Evolutionary conservation across 2,797 vertebrate genomes (phyloP).

Genomic region (Alca torda): DNA sequence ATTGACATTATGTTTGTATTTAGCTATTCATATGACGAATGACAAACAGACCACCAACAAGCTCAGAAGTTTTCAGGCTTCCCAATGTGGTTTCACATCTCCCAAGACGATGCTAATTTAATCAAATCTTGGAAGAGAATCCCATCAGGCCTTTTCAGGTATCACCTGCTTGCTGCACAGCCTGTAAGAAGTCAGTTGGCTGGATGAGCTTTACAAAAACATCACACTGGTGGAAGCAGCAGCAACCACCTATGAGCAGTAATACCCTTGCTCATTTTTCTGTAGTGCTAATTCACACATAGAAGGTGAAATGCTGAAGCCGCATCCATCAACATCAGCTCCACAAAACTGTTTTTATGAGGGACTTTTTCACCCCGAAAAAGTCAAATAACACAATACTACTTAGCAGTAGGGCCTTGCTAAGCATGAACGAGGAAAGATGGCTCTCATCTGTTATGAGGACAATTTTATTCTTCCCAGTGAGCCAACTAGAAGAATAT

Average conservation of each 20-base stretch:
- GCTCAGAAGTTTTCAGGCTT: neutral
- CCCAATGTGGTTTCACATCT: neutral
- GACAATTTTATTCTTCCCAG: neutral
- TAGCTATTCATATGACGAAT: neutral
- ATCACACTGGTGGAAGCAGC: neutral
- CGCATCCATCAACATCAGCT: neutral
- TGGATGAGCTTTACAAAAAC: neutral
- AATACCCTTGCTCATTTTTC: neutral
- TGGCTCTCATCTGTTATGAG: neutral
- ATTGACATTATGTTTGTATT: neutral
- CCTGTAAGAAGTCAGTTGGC: neutral
- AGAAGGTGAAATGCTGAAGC: neutral
- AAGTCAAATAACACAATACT: neutral
- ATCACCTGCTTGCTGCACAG: neutral
- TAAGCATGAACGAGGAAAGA: neutral
- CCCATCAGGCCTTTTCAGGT: neutral
- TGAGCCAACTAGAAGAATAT: neutral
- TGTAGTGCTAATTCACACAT: neutral
- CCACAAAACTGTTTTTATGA: neutral
- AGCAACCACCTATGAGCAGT: neutral
- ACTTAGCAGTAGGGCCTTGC: neutral
- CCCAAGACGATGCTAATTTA: neutral
- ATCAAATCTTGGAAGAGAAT: neutral
- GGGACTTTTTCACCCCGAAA: neutral
- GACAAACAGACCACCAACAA: neutral